A percentile compares a stretch with the other conserved stretches of the same genome.
Evolutionary conservation across 2,113 vertebrate species (phyloP).

Genomic region (Sardina pilchardus): DNA sequence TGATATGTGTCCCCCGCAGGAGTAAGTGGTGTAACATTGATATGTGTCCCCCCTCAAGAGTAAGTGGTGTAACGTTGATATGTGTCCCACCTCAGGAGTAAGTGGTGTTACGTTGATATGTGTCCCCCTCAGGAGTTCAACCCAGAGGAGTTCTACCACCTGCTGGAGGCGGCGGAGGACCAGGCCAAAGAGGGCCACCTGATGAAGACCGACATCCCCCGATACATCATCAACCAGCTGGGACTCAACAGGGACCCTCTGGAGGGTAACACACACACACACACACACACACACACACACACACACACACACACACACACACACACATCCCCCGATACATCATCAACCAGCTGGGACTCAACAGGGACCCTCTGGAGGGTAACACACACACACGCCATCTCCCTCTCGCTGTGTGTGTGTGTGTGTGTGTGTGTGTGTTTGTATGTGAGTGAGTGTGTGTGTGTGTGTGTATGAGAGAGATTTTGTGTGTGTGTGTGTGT

Average conservation of each 20-base stretch:
- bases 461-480: not conserved
- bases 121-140: constrained; percentile 86
- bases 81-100: no score
- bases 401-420: not conserved
- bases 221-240: constrained; percentile 94
- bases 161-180: constrained; percentile 97
- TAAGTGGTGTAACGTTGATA: no score
- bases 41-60: no score
- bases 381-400: not conserved
- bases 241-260: constrained; percentile 96
- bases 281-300: not conserved
- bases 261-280: constrained; percentile 75
- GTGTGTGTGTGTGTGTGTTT: not conserved
- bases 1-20: constrained; percentile 64
- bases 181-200: constrained; percentile 97
- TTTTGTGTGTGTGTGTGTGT: no score
- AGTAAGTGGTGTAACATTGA: constrained; percentile 59
- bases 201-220: constrained; percentile 97
- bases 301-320: constrained; percentile 7
- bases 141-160: constrained; percentile 98
- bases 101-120: no score
- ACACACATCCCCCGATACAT: constrained; percentile 89
- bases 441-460: not conserved
- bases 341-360: constrained; percentile 94
- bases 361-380: constrained; percentile 97